A percentile compares a stretch with the other conserved stretches of the same genome.
phyloP scores from a whole-genome alignment of 2,797 vertebrate species.

The Podargus strigoides region DNA sequence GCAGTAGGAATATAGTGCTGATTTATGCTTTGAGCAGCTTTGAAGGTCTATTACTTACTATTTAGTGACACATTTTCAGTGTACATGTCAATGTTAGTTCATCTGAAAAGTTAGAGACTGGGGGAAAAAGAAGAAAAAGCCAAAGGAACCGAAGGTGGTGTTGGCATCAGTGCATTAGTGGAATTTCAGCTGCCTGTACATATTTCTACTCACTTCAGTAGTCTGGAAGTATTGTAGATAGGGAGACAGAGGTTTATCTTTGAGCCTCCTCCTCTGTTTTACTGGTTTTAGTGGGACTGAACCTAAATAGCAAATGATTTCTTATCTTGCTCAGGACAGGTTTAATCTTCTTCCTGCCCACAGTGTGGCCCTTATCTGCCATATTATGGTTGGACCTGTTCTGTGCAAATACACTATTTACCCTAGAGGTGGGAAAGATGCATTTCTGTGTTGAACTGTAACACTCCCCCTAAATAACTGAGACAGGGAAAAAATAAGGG shows the following conservation, averaged over 20 bases:
- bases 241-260: background rate
- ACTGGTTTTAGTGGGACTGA: background rate
- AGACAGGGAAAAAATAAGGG: background rate
- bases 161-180: background rate
- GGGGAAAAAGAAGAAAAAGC: background rate
- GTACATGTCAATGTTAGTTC: background rate
- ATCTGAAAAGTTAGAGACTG: background rate
- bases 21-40: background rate
- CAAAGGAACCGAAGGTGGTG: fast-evolving
- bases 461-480: background rate
- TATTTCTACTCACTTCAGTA: background rate
- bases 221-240: background rate
- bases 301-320: background rate
- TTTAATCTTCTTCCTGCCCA: background rate
- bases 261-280: background rate
- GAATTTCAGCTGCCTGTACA: background rate
- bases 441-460: background rate
- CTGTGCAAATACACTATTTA: constrained; percentile 11
- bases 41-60: background rate
- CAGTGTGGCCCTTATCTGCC: background rate
- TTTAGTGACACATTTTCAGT: background rate
- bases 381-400: background rate
- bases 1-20: background rate
- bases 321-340: background rate
- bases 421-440: background rate